phyloP scores from a whole-genome alignment of 2,888 invertebrate species.

The Metalampra italica region DNA sequence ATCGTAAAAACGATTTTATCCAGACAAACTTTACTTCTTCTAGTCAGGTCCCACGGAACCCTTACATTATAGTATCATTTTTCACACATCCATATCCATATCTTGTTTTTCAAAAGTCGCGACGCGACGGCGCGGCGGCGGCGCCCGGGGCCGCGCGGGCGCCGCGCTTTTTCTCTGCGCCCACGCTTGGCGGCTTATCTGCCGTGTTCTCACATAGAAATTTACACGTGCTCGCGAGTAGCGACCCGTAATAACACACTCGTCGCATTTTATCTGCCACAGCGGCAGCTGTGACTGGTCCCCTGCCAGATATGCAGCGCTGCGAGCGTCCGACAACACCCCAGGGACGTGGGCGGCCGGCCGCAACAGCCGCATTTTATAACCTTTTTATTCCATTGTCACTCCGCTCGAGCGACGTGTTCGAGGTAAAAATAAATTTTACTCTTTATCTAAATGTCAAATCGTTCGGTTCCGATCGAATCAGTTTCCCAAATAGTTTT shows the following conservation, averaged over 20 bases:
- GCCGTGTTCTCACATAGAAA: conserved; percentile 70
- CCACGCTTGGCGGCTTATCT: conserved; percentile 65
- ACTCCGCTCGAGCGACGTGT: conserved; percentile 58
- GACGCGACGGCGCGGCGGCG: conserved; percentile 21
- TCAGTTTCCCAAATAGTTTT: conserved; percentile 77
- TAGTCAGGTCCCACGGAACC: conserved; percentile 16
- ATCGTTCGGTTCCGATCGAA: conserved; percentile 77
- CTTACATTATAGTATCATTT: conserved; percentile 30
- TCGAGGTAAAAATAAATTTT: conserved; percentile 75
- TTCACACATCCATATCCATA: conserved; percentile 8
- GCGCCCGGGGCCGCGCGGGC: conserved; percentile 21
- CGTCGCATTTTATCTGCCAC: conserved; percentile 66
- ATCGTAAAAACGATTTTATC: too few species aligned
- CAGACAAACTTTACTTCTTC: too few species aligned
- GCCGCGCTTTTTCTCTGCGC: conserved; percentile 54
- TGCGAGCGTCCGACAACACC: conserved; percentile 56
- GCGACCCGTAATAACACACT: conserved; percentile 63
- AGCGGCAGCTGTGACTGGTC: conserved; percentile 48
- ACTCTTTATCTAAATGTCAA: conserved; percentile 78
- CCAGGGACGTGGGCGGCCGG: conserved; percentile 67
- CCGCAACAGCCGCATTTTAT: conserved; percentile 70
- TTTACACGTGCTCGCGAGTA: conserved; percentile 73
- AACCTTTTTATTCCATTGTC: conserved; percentile 79
- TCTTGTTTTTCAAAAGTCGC: conserved; percentile 38
- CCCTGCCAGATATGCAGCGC: conserved; percentile 43